A percentile compares a stretch with the other conserved stretches of the same genome.
These are phyloP conservation scores for Meghimatium bilineatum DNA, from an alignment of 2,888 invertebrate species.

Conservation along the genomic window DNA sequence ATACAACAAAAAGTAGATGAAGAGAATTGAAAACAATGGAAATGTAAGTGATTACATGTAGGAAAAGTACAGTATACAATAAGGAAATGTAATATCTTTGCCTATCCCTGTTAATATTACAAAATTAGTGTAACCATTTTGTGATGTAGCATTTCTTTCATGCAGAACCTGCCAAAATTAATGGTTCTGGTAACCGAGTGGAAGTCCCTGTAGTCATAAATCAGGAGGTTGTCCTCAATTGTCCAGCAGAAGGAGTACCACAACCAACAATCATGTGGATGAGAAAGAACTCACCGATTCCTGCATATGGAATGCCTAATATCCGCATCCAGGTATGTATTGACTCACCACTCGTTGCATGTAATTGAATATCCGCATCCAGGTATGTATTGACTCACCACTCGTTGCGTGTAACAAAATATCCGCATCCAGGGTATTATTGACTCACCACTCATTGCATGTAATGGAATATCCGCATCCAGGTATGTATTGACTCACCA, in stretches of 20 bases:
- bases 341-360: background rate
- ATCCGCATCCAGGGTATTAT: no score
- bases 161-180: conserved; percentile 72
- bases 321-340: conserved; percentile 56
- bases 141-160: background rate
- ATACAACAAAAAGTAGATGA: no score
- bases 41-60: no score
- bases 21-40: no score
- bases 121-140: background rate
- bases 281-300: conserved; percentile 72
- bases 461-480: no score
- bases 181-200: conserved; percentile 59
- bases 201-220: conserved; percentile 67
- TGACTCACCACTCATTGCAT: no score
- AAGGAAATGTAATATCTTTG: no score
- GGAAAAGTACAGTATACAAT: no score
- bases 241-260: conserved; percentile 74
- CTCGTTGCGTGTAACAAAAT: no score
- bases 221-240: conserved; percentile 65
- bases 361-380: background rate
- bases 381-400: no score
- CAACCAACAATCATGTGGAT: conserved; percentile 71
- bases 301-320: conserved; percentile 65
- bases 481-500: no score
- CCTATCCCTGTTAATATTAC: no score